Evolutionary conservation across 2,888 invertebrate genomes (phyloP), one percentile per base, ranked within the genome.

Genomic region (Drosophila atripex): DNA sequence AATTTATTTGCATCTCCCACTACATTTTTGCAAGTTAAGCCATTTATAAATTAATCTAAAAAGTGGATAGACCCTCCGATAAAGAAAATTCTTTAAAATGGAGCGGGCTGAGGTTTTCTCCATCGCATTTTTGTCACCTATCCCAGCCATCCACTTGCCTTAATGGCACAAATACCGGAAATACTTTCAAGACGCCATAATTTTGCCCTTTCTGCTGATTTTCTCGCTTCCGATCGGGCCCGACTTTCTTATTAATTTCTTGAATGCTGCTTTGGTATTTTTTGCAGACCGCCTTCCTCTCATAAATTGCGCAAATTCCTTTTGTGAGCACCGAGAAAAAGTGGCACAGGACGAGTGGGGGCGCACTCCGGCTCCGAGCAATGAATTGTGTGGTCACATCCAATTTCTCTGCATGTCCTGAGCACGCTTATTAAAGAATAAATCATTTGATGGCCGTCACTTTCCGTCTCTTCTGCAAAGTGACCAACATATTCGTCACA

Each of bases 281-380:
- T 74, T 68, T 59, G 35, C 51, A 30, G 59, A 52, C 51, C 28
- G 50, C 45, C 43, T 39, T 45, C 54, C 69, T 45, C 74, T 77
- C 85, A 87, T 88, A 88, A 86, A 86, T 86, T 85, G 87, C 79
- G 71, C 69, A 82, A 78, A 86, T 86, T 86, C 85, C 88, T 80
- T 69, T 76, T 77, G 69, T 75, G 70, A 65, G 70, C 53, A 63
- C 8, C 35, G 3, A 43, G 49, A 30, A 25, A 11, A 9, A 18
- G 28, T 8, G 18, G 47, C 18, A 50, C 28, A 9, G n/a, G 18
- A 39, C 28, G 28, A 9, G 28, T 28, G n/a, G 32, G 8, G 11
- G 12, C 7, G 5, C 11, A 25, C 38, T 21, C 28, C 12, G 12
- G 14, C n/a, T 28, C 14, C 39, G 28, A 51, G 43, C 18, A 11